Evolutionary conservation across 2,888 invertebrate species (phyloP), one percentile per base, ranked within the genome.

Genomic region (Drosophila eohydei): DNA sequence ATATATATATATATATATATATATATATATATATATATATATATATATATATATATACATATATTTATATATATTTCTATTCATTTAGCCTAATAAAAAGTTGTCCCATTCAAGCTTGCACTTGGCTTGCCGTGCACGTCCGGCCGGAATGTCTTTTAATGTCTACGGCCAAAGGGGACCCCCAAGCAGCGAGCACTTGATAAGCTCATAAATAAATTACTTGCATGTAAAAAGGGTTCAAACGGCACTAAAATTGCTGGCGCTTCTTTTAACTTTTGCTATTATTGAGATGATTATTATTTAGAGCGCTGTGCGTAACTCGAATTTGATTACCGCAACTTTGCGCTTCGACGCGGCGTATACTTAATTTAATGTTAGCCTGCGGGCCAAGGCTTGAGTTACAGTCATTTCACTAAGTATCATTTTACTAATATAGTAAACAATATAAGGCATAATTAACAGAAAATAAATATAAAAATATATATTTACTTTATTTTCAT

Each of bases 151-250:
- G n/a, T n/a, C 70, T 88, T 84, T 81, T 85, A 81, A 85, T 85
- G 85, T 77, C 60, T 67, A 57, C 52, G 55, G 65, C 68, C 66
- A 28, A 50, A 48, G 41, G 54, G 43, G 41, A 14, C 1, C 5
- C 32, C 46, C 60, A 32, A 57, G 61, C 80, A 56, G 38, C 57
- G 28, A 59, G 63, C 80, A 57, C 55, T 74, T 76, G 66, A 67
- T 61, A 59, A 73, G 56, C 67, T 70, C 88, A 81, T 84, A 88
- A 88, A 84, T 83, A 84, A 85, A 79, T 88, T 88, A 86, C 68
- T 66, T 60, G 60, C 58, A 61, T 40, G 51, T 59, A 65, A 64
- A 78, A 82, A 78, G 85, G 80, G 78, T 78, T 80, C 65, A 64
- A 80, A 65, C 63, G 70, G 71, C 78, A 70, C 75, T 73, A 68